A percentile compares a stretch with the other conserved stretches of the same genome.
Evolutionary conservation across 1,140 invertebrate genomes (phyloP).

Genomic region (Drosophila orena): DNA sequence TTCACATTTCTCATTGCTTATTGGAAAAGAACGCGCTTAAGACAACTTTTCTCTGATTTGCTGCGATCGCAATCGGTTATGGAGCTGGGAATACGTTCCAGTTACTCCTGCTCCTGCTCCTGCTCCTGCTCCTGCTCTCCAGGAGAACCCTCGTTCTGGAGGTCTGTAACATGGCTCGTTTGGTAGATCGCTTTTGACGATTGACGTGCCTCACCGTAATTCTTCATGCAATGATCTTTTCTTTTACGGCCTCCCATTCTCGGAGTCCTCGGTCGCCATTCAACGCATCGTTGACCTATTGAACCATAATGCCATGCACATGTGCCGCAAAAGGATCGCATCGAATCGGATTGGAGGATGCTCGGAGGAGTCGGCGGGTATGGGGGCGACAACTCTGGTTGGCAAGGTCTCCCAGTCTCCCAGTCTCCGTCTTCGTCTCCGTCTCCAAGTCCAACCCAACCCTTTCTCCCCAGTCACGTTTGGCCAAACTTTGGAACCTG

Average conservation of each 20-base stretch:
- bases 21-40: conserved; percentile 56
- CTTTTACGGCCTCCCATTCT: conserved; percentile 49
- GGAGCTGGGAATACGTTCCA: conserved; percentile 38
- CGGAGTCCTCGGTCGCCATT: conserved; percentile 54
- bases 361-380: neutral
- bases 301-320: conserved; percentile 77
- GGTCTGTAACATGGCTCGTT: conserved; percentile 72
- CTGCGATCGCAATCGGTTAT: conserved; percentile 73
- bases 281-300: conserved; percentile 83
- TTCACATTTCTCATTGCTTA: conserved; percentile 23
- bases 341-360: neutral
- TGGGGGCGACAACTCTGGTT: conserved; percentile 4
- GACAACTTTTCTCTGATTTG: conserved; percentile 72
- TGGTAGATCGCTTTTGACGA: conserved; percentile 64
- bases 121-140: conserved; percentile 41
- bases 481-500: conserved; percentile 61
- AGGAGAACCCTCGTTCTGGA: conserved; percentile 10
- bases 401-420: conserved; percentile 13
- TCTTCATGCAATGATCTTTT: conserved; percentile 77
- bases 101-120: conserved; percentile 49
- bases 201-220: conserved; percentile 80
- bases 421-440: conserved; percentile 7
- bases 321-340: conserved; percentile 72
- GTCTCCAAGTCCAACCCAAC: neutral
- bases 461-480: conserved; percentile 57